Evolutionary conservation across 2,113 vertebrate species (phyloP).

Genomic region (Ammospiza nelsoni): DNA sequence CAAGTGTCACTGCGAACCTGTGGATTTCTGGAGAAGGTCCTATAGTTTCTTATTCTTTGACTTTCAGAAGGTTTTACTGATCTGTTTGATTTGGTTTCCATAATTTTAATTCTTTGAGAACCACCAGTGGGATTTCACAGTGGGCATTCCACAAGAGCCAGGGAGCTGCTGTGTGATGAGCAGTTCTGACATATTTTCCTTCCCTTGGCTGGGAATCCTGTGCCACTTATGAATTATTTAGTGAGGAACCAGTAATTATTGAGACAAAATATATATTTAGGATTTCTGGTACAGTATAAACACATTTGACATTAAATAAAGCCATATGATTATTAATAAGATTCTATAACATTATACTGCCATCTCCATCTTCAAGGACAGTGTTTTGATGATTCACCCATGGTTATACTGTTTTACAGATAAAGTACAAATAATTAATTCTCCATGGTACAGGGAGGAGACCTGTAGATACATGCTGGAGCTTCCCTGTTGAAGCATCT

Average conservation of each 20-base stretch:
- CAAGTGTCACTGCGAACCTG: neutral
- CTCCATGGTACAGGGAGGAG: neutral
- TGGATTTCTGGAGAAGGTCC: neutral
- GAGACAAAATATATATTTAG: neutral
- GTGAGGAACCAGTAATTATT: neutral
- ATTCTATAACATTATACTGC: neutral
- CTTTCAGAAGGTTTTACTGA: neutral
- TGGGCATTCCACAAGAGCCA: neutral
- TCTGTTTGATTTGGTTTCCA: neutral
- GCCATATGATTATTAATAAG: neutral
- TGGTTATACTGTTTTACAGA: neutral
- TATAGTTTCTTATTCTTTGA: neutral
- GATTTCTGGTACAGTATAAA: neutral
- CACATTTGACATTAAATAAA: neutral
- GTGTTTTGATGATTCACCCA: neutral
- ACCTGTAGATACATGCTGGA: neutral
- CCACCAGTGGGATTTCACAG: neutral
- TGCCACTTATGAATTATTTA: neutral
- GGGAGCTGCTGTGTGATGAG: neutral
- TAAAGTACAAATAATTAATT: neutral
- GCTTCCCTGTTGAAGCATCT: neutral
- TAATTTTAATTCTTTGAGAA: neutral
- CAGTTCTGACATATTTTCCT: neutral
- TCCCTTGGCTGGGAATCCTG: neutral
- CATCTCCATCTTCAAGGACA: neutral